phyloP scores from a whole-genome alignment of 2,113 vertebrate genomes.

The Gasterosteus nipponicus region DNA sequence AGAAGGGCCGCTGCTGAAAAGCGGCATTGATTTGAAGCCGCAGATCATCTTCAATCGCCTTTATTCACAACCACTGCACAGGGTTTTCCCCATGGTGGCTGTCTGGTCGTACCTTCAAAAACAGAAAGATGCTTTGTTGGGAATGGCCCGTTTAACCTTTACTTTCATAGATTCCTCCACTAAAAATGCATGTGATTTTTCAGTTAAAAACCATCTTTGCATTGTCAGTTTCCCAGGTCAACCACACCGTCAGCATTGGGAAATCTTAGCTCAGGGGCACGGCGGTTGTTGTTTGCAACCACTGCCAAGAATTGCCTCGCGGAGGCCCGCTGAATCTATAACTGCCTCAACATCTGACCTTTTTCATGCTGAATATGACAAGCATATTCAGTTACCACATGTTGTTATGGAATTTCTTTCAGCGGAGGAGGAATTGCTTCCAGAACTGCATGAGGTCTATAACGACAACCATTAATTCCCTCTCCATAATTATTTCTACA shows the following conservation, averaged over 20 bases:
- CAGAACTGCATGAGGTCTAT: neutral
- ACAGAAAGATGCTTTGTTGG: neutral
- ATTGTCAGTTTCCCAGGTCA: neutral
- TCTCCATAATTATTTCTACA: neutral
- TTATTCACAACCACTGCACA: neutral
- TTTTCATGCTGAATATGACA: conserved; percentile 18
- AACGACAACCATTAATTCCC: neutral
- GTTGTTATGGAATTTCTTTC: conserved; percentile 5
- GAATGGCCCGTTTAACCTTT: conserved; percentile 6
- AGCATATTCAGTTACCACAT: neutral
- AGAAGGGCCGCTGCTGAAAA: neutral
- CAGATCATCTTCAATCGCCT: neutral
- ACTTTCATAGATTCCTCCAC: neutral
- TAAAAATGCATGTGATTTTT: neutral
- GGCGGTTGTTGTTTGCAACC: neutral
- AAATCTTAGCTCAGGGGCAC: conserved; percentile 40
- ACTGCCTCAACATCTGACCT: conserved; percentile 3
- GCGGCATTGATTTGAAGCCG: neutral
- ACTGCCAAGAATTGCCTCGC: conserved; percentile 19
- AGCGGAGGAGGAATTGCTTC: conserved; percentile 1
- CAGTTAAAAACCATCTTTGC: neutral
- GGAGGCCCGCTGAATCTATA: conserved; percentile 20
- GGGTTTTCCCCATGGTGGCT: neutral
- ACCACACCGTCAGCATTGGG: neutral
- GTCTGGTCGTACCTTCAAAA: neutral